Evolutionary conservation across 1,140 invertebrate genomes (phyloP).

Genomic region (Leptestheria dahalacensis): DNA sequence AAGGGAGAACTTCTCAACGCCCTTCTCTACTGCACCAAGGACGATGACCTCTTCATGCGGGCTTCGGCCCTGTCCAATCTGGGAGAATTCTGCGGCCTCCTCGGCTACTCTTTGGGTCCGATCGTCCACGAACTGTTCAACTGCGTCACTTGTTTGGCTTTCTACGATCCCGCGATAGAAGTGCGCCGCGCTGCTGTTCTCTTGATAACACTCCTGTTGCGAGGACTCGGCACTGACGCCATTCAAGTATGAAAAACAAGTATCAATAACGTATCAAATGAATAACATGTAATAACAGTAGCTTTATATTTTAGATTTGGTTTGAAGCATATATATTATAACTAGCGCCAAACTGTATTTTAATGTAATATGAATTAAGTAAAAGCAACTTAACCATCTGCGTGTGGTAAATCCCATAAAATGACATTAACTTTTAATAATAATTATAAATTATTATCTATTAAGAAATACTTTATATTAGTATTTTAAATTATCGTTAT

Average conservation of each 20-base stretch:
- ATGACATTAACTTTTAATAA: too few relatives aligned
- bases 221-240: conserved; percentile 51
- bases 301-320: background rate
- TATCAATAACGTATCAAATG: too few relatives aligned
- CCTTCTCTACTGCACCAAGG: conserved; percentile 48
- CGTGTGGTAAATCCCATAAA: too few relatives aligned
- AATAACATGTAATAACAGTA: background rate
- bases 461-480: too few relatives aligned
- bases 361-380: too few relatives aligned
- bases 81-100: conserved; percentile 59
- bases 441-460: too few relatives aligned
- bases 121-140: conserved; percentile 56
- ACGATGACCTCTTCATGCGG: conserved; percentile 54
- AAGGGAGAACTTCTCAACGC: conserved; percentile 53
- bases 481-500: too few relatives aligned
- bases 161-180: conserved; percentile 48
- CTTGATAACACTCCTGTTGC: conserved; percentile 50
- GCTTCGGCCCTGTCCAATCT: conserved; percentile 70
- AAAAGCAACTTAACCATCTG: too few relatives aligned
- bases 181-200: conserved; percentile 62
- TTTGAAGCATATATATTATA: too few relatives aligned
- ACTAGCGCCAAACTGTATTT: too few relatives aligned
- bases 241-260: conserved; percentile 31
- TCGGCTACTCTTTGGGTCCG: conserved; percentile 53
- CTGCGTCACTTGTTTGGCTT: conserved; percentile 47